Evolutionary conservation across 1,140 invertebrate species (phyloP).

Genomic region (Pantala flavescens): DNA sequence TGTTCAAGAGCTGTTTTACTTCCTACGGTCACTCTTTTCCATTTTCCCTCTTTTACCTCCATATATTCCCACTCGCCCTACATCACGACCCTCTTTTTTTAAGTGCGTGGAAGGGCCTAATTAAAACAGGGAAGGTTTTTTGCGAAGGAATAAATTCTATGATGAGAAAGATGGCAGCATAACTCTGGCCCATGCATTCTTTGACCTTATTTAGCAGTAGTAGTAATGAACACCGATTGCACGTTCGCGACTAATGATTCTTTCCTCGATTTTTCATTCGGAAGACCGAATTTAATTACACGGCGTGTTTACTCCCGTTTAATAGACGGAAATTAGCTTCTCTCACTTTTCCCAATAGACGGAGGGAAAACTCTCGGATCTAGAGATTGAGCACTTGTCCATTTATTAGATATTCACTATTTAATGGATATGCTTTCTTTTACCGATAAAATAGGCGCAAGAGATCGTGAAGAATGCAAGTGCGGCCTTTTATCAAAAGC

Average conservation of each 20-base stretch:
- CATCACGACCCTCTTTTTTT: neutral
- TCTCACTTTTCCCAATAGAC: neutral
- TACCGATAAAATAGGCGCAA: no score
- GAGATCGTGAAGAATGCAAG: no score
- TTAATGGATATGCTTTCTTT: no score
- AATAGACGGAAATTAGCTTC: slow-evolving; percentile 3
- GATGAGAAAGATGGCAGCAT: neutral
- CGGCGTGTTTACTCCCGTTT: slow-evolving; percentile 1
- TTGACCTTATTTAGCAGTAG: neutral
- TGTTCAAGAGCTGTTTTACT: no score
- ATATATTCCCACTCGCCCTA: neutral
- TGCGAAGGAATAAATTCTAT: neutral
- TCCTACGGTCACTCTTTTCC: no score
- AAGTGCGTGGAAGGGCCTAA: neutral
- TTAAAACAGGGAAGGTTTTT: neutral
- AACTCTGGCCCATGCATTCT: neutral
- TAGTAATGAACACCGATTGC: neutral
- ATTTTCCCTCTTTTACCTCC: neutral
- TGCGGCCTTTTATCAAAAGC: no score
- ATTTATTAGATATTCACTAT: no score
- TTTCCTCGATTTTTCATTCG: neutral
- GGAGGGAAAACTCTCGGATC: no score
- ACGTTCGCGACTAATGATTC: neutral
- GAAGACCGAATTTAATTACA: neutral
- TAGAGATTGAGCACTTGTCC: no score